Conservation (phyloP, 2,113 vertebrate species). For the Erythrolamprus reginae region DNA sequence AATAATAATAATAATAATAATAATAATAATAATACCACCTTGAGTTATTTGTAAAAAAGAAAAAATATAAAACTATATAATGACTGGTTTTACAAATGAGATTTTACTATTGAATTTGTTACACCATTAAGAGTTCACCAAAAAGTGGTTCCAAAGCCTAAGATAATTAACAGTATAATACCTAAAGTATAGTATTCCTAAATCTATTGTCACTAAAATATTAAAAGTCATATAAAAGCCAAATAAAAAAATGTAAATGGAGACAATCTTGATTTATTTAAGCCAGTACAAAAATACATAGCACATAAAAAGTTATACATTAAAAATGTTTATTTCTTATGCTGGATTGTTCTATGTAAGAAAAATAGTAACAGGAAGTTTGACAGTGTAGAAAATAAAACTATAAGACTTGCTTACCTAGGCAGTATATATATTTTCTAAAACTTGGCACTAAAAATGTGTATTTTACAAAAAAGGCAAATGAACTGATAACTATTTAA, state of each 20-base stretch:
- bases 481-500: constrained; percentile 51
- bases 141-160: neutral
- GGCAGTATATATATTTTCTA: constrained; percentile 30
- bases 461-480: constrained; percentile 49
- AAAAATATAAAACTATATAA: neutral
- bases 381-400: constrained; percentile 54
- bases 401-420: neutral
- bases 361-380: constrained; percentile 54
- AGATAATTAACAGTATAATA: neutral
- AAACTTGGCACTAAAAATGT: constrained; percentile 20
- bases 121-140: neutral
- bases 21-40: no score
- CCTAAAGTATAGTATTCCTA: neutral
- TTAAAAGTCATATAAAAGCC: neutral
- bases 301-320: constrained; percentile 59
- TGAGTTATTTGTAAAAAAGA: neutral
- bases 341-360: constrained; percentile 51
- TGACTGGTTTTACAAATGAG: neutral
- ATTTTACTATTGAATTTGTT: neutral
- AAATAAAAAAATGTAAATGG: neutral
- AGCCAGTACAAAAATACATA: constrained; percentile 73
- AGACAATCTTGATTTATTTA: constrained; percentile 64
- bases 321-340: constrained; percentile 33
- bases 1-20: no score
- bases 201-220: neutral